Percentiles rank a stretch among this genome's conserved stretches.
phyloP scores from a whole-genome alignment of 1,140 invertebrate species.

The Cotesia vestalis region DNA sequence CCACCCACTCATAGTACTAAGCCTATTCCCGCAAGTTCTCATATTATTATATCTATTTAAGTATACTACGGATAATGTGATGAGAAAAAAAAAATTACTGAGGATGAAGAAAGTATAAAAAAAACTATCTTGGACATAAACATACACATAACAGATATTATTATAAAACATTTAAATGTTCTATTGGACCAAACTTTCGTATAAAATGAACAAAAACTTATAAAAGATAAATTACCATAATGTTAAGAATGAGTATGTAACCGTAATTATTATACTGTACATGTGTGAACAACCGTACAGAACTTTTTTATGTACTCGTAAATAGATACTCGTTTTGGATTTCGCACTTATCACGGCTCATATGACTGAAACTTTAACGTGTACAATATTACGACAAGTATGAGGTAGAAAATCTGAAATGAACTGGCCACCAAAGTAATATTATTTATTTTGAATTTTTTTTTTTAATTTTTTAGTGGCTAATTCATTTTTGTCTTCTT shows the following conservation, averaged over 20 bases:
- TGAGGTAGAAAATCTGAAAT: constrained; percentile 49
- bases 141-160: constrained; percentile 31
- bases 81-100: constrained; percentile 24
- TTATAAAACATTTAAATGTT: constrained; percentile 32
- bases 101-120: constrained; percentile 35
- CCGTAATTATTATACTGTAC: background rate
- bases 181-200: constrained; percentile 46
- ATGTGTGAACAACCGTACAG: constrained; percentile 20
- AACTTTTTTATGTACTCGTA: constrained; percentile 37
- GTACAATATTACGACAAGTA: constrained; percentile 53
- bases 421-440: too few species aligned
- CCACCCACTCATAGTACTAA: constrained; percentile 15
- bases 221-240: constrained; percentile 16
- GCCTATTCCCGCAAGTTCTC: constrained; percentile 1
- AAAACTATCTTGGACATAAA: constrained; percentile 26
- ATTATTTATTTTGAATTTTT: constrained; percentile 57
- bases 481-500: too few species aligned
- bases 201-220: constrained; percentile 4
- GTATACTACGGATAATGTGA: constrained; percentile 32
- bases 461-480: constrained; percentile 49
- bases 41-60: constrained; percentile 40
- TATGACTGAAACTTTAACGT: constrained; percentile 65
- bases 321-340: constrained; percentile 39
- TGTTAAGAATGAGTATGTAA: background rate
- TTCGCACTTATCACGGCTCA: constrained; percentile 40